Evolutionary conservation across 2,113 vertebrate genomes (phyloP).

Genomic region (Notarius lentiginosus): DNA sequence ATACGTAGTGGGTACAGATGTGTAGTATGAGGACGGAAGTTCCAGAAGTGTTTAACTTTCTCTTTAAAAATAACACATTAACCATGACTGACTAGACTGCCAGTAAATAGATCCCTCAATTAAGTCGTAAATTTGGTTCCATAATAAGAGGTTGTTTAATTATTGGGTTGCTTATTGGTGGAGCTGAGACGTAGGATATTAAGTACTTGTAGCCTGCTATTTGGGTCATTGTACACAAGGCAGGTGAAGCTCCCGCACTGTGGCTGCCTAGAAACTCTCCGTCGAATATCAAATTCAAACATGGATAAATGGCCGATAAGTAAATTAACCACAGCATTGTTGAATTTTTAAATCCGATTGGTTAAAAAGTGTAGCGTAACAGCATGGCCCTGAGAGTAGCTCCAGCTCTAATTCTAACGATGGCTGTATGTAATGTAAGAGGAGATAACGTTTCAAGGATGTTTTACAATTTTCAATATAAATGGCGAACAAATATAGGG

Average conservation of each 20-base stretch:
- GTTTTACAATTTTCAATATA: background rate
- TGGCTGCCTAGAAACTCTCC: background rate
- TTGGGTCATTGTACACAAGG: background rate
- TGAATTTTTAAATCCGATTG: background rate
- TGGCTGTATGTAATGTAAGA: background rate
- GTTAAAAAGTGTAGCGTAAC: background rate
- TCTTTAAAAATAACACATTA: background rate
- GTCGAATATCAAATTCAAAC: background rate
- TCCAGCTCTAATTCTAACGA: background rate
- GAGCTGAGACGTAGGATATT: background rate
- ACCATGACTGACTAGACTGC: background rate
- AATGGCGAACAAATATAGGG: background rate
- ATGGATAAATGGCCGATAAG: background rate
- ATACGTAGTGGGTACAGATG: background rate
- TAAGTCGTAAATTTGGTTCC: constrained; percentile 8
- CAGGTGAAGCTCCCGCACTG: background rate
- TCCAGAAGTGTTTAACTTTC: background rate
- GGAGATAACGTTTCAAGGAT: background rate
- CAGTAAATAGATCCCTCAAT: background rate
- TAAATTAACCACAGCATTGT: background rate
- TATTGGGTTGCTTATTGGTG: constrained; percentile 10
- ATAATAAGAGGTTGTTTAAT: constrained; percentile 20
- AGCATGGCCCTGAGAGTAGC: background rate
- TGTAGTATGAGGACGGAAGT: background rate
- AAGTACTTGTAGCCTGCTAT: background rate